Base-by-base conservation (phyloP, 2,797 vertebrate genomes). In the Liasis olivaceus region DNA sequence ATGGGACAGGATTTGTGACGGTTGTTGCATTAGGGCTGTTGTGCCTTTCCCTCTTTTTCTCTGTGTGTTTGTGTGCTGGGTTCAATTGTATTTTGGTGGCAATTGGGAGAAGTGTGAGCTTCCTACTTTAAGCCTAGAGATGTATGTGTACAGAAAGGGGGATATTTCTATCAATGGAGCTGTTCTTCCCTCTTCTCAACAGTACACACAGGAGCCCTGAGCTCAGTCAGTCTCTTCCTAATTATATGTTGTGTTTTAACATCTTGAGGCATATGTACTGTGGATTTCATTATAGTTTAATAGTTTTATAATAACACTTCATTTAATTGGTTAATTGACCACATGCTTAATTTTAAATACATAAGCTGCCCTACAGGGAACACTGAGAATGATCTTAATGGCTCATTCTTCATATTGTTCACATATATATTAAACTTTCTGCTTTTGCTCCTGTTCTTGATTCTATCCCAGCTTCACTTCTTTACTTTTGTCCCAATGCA, bases 261-360 rank as follows among this genome's bases (percentile, higher is more conserved):
- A 56, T 81, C 84, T 36, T 81, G 85, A 90, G n/a, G 64, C 89
- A 90, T 42, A 42, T 14, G 31, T 63, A 63, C n/a, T 87, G 58
- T 81, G 58, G 13, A 87, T 87, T 87, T 90, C 69, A 90, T 93
- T 93, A 42, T 31, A n/a, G 12, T 90, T 93, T 72, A 90, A 90
- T 90, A 87, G 66, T 63, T 81, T 90, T 88, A 88, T 87, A 81
- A 28, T 84, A 88, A 64, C 89, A 93, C 47, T 93, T 88, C 47
- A 81, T 93, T 93, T 93, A 88, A 87, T 77, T 93, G 84, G 56
- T 87, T 90, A 93, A 90, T 93, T 90, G 89, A 81, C 66, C 66
- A 88, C 51, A 64, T 81, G 59, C 26, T 93, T 90, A 93, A 87
- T 22, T 93, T 93, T 90, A 90, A 93, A 31, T 88, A 84, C 47